Base-by-base conservation (phyloP, 2,888 invertebrate genomes). In the Spodoptera exigua region DNA sequence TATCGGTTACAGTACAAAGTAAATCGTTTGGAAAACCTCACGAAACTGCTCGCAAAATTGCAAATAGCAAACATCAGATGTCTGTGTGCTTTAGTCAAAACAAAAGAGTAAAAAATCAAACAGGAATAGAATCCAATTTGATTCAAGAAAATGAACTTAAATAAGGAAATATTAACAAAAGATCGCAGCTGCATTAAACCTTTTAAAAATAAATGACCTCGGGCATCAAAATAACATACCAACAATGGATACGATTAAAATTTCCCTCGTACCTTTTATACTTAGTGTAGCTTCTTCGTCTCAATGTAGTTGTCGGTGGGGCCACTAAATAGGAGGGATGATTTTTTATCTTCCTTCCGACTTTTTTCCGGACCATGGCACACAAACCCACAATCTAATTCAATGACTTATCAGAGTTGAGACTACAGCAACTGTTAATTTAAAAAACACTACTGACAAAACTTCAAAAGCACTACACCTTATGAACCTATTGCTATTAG, bases 241-340 rank as follows among this genome's bases (percentile, higher is more conserved):
- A 9, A 27, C 27, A 27, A 27, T 9, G 27, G 27, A 27, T 27
- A 7, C 27, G 5, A 27, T 7, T 27, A 27, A 16, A 9, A 36
- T 16, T 39, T 13, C 10, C 2, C 12, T 10, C 60, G 53, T 76
- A 84, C 83, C 84, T 84, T 73, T 70, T 79, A 36, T 55, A 52
- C 61, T 66, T 27, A 27, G 27, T 80, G 34, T 69, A 76, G 63
- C 76, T 79, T 63, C 76, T 84, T 53, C 84, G 84, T 53, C 77
- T 76, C 37, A 75, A 56, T n/a, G 79, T 57, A 41, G 62, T 59
- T 16, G 78, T 76, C 34, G 76, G 79, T 17, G 74, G 67, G 10
- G 68, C 66, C 43, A 84, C 80, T 39, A 78, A 62, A 46, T 70
- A 81, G 27, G 74, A 68, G 0, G 81, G 75, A 44, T 71, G 62